Conservation (phyloP, 2,888 invertebrate species). For the Theodoxus fluviatilis region DNA sequence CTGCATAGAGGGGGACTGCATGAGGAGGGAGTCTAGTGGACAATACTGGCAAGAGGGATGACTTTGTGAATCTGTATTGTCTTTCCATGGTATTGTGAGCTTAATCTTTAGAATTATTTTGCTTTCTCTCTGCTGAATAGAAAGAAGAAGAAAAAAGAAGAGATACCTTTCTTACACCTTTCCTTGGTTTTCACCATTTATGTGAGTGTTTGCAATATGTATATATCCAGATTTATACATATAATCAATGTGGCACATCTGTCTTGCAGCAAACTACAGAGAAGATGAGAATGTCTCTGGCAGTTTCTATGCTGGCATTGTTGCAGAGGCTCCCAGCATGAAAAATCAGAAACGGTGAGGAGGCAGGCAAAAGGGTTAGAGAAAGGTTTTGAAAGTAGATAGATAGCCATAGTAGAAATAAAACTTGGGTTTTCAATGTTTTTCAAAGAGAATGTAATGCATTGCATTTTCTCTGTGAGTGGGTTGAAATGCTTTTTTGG, state of each 20-base stretch:
- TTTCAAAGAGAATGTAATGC: neutral
- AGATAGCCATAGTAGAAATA: neutral
- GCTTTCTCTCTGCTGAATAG: neutral
- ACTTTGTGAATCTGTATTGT: too few species aligned
- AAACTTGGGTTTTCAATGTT: neutral
- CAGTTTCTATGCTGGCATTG: conserved; percentile 77
- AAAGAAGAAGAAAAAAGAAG: neutral
- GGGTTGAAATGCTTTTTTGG: too few species aligned
- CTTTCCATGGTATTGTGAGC: too few species aligned
- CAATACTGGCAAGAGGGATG: too few species aligned
- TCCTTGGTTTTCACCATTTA: too few species aligned
- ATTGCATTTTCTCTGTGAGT: neutral
- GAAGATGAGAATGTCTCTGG: conserved; percentile 69
- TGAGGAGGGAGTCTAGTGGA: too few species aligned
- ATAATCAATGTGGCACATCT: too few species aligned
- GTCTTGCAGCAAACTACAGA: conserved; percentile 74
- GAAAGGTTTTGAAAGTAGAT: neutral
- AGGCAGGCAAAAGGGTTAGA: neutral
- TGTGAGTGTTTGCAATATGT: too few species aligned
- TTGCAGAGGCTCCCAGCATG: conserved; percentile 81
- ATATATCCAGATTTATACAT: neutral
- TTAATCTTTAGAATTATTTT: neutral
- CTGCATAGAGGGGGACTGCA: too few species aligned
- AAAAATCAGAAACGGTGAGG: conserved; percentile 77
- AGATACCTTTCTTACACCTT: neutral